Evolutionary conservation across 2,113 vertebrate species (phyloP).

Genomic region (Cariama cristata): DNA sequence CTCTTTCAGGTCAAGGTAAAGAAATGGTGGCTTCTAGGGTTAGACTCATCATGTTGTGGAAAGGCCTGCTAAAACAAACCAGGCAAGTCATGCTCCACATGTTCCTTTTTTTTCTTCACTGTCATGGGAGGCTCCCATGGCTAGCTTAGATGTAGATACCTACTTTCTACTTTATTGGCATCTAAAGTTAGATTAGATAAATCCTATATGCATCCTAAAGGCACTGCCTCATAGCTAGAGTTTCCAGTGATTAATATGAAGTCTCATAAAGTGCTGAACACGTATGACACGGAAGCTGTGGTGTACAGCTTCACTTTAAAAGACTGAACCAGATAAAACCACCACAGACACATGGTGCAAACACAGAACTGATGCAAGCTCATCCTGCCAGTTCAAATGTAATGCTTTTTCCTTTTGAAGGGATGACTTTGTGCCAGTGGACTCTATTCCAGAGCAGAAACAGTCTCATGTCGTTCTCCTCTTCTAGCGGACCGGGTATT

Average conservation of each 20-base stretch:
- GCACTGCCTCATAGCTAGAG: not conserved
- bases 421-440: not conserved
- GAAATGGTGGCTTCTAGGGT: not conserved
- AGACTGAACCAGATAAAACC: not conserved
- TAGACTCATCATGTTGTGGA: not conserved
- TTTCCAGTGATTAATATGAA: not conserved
- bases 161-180: not conserved
- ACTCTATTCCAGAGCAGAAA: not conserved
- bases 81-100: accelerated
- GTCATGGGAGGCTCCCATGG: not conserved
- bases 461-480: not conserved
- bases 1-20: not conserved
- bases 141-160: not conserved
- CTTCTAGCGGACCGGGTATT: not conserved
- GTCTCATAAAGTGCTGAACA: not conserved
- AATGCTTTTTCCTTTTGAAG: not conserved
- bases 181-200: not conserved
- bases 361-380: not conserved
- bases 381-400: not conserved
- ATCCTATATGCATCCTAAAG: not conserved
- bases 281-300: not conserved
- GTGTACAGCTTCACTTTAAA: not conserved
- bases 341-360: not conserved
- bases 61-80: not conserved
- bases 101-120: not conserved